phyloP scores from a whole-genome alignment of 92 coral and sea anemone species.

The Palythoa grandiflora region DNA sequence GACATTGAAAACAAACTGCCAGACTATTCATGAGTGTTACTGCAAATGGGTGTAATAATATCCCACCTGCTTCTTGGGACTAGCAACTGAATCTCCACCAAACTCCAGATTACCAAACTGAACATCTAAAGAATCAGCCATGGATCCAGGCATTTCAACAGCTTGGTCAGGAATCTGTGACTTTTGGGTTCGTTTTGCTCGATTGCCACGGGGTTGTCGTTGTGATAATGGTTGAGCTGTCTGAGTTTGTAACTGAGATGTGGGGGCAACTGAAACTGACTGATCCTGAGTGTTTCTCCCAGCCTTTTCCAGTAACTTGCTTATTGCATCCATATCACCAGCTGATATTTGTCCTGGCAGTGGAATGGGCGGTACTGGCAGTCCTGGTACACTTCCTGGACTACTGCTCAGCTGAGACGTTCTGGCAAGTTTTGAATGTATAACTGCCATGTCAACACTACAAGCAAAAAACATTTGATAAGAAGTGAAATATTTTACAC shows the following conservation, averaged over 20 bases:
- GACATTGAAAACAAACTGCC: background rate
- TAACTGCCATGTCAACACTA: conserved; percentile 88
- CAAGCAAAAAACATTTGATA: background rate
- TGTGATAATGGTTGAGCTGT: conserved; percentile 63
- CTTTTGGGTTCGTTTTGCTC: conserved; percentile 77
- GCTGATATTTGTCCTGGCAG: conserved; percentile 67
- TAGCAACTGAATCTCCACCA: conserved; percentile 86
- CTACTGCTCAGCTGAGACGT: conserved; percentile 57
- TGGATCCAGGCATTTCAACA: conserved; percentile 97
- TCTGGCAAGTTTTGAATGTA: conserved; percentile 86
- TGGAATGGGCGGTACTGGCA: conserved; percentile 76
- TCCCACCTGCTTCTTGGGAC: conserved; percentile 57
- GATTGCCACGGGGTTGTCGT: conserved; percentile 72
- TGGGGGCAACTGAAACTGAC: conserved; percentile 28
- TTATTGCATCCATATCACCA: conserved; percentile 62
- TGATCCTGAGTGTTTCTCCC: conserved; percentile 56
- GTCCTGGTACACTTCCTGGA: conserved; percentile 49
- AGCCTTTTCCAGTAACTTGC: conserved; percentile 80
- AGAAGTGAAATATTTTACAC: background rate
- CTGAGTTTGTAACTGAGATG: conserved; percentile 47
- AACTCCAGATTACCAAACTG: conserved; percentile 99
- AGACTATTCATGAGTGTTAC: too few relatives aligned
- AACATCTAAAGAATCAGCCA: conserved; percentile 94
- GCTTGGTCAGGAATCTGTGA: conserved; percentile 94
- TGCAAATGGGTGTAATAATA: background rate